These are phyloP conservation scores for Cheilosia variabilis DNA, from an alignment of 2,888 invertebrate genomes.

Conservation along the genomic window DNA sequence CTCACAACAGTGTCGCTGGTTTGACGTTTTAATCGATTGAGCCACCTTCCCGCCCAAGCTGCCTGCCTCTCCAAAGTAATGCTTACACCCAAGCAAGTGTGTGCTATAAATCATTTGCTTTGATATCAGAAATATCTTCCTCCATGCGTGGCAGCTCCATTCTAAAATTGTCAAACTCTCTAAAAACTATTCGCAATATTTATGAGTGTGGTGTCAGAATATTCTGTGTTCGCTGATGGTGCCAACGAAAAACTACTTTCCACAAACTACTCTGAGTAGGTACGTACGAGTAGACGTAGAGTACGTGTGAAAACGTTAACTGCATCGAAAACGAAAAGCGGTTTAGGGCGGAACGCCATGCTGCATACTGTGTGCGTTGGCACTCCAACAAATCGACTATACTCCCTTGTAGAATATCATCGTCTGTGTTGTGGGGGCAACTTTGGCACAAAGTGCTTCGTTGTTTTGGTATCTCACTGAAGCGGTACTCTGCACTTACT, in stretches of 20 bases:
- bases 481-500: constrained; percentile 32
- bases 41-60: neutral
- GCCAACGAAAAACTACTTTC: constrained; percentile 53
- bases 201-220: constrained; percentile 49
- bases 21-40: constrained; percentile 10
- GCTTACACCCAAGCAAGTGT: constrained; percentile 21
- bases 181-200: constrained; percentile 58
- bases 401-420: constrained; percentile 16
- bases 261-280: constrained; percentile 24
- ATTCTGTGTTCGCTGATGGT: constrained; percentile 43
- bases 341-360: neutral
- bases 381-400: neutral
- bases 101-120: constrained; percentile 47
- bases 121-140: constrained; percentile 41
- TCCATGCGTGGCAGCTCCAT: constrained; percentile 36
- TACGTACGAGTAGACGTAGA: neutral
- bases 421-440: constrained; percentile 25
- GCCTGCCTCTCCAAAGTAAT: constrained; percentile 5
- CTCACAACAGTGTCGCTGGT: too few species aligned
- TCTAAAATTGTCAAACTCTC: constrained; percentile 56
- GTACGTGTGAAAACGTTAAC: constrained; percentile 33
- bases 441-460: constrained; percentile 10
- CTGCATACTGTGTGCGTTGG: constrained; percentile 7
- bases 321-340: constrained; percentile 8
- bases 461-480: constrained; percentile 41